These are phyloP conservation scores for Drosophila yooni DNA, from an alignment of 2,888 invertebrate genomes.

Conservation along the genomic window DNA sequence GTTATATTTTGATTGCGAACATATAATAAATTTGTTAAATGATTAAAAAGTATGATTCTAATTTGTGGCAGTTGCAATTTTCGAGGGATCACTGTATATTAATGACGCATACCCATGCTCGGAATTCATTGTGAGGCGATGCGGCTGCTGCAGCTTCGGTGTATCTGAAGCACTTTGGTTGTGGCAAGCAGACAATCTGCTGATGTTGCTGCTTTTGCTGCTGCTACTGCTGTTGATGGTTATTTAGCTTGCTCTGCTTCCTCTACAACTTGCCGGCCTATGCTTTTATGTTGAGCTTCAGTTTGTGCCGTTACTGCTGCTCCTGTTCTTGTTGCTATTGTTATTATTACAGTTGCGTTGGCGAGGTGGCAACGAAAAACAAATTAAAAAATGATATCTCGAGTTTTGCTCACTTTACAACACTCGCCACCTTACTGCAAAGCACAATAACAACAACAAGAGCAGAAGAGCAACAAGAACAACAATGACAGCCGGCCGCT, in stretches of 20 bases:
- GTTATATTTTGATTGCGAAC: not conserved
- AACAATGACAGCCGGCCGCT: slow-evolving; percentile 68
- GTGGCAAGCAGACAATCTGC: slow-evolving; percentile 52
- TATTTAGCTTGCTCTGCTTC: slow-evolving; percentile 22
- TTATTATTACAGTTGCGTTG: slow-evolving; percentile 46
- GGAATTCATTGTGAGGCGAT: slow-evolving; percentile 84
- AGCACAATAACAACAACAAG: slow-evolving; percentile 19
- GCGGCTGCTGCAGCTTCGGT: slow-evolving; percentile 46
- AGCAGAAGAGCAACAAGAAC: slow-evolving; percentile 22
- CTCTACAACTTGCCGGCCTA: slow-evolving; percentile 54
- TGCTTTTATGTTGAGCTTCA: slow-evolving; percentile 27
- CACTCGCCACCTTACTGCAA: slow-evolving; percentile 10
- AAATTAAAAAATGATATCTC: slow-evolving; percentile 17
- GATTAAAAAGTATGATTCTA: not conserved
- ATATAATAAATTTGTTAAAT: not conserved
- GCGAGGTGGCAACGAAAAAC: slow-evolving; percentile 38
- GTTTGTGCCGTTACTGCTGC: slow-evolving; percentile 26
- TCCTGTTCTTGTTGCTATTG: slow-evolving; percentile 21
- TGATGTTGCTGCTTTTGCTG: slow-evolving; percentile 28
- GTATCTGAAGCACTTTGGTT: slow-evolving; percentile 65
- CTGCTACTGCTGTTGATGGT: slow-evolving; percentile 26
- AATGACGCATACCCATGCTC: slow-evolving; percentile 84
- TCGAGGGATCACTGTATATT: slow-evolving; percentile 17
- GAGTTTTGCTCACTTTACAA: slow-evolving; percentile 19
- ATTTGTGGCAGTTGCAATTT: not conserved